Evolutionary conservation across 92 coral and sea anemone genomes (phyloP).

Genomic region (Palythoa grandiflora): DNA sequence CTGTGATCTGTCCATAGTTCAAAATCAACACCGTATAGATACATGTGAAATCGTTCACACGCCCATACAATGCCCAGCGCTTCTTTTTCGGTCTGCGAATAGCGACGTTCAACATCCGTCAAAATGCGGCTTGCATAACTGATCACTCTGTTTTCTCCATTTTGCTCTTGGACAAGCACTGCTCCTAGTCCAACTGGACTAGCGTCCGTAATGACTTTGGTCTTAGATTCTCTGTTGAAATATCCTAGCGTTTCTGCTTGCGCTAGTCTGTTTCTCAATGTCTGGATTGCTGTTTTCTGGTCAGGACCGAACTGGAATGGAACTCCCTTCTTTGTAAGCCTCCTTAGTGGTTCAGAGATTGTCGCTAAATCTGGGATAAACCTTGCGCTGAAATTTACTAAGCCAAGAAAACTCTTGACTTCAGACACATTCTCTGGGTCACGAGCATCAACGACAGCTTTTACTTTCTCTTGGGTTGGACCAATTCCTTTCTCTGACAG

Average conservation of each 20-base stretch:
- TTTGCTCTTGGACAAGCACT: not conserved
- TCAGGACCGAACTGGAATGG: constrained; percentile 38
- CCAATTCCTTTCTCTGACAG: not conserved
- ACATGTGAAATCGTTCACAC: not conserved
- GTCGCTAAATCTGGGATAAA: not conserved
- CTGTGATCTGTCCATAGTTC: constrained; percentile 28
- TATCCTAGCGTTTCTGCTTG: constrained; percentile 18
- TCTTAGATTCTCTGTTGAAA: too few species aligned
- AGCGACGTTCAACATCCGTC: constrained; percentile 39
- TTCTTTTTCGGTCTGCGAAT: constrained; percentile 6
- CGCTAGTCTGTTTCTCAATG: constrained; percentile 26
- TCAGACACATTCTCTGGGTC: constrained; percentile 8
- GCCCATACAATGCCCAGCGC: not conserved
- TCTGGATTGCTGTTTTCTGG: not conserved
- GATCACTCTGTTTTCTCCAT: constrained; percentile 11
- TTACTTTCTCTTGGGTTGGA: constrained; percentile 2
- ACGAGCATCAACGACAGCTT: not conserved
- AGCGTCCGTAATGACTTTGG: too few species aligned
- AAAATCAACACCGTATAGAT: not conserved
- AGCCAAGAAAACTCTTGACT: constrained; percentile 44
- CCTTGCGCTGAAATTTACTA: constrained; percentile 40
- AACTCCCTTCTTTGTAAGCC: constrained; percentile 32
- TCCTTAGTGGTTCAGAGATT: too few species aligned
- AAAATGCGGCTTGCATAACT: constrained; percentile 41
- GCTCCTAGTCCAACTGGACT: not conserved